Evolutionary conservation across 2,797 vertebrate genomes (phyloP).

Genomic region (Danio jaintianensis): DNA sequence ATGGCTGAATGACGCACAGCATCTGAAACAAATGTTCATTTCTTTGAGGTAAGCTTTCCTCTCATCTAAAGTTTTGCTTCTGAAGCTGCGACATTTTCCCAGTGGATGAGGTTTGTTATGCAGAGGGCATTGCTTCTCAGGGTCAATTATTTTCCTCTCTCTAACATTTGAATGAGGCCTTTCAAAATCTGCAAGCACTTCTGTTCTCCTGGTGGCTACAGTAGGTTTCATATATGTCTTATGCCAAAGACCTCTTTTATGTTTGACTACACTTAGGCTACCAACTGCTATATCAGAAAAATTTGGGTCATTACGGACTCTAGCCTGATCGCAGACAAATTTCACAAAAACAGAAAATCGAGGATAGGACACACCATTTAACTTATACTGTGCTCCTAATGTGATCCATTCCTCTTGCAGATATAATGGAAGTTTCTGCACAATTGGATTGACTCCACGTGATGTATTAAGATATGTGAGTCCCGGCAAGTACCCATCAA

Average conservation of each 20-base stretch:
- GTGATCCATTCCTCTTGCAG: background rate
- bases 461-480: background rate
- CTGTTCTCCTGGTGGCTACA: background rate
- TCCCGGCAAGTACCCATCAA: background rate
- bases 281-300: background rate
- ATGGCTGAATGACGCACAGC: background rate
- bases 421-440: background rate
- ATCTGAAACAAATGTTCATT: background rate
- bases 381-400: background rate
- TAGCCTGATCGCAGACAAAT: slow-evolving; percentile 8
- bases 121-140: no score
- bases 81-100: background rate
- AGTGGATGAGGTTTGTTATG: slow-evolving; percentile 6
- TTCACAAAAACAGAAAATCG: slow-evolving; percentile 5
- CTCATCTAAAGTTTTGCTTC: background rate
- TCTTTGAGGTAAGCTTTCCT: background rate
- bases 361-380: background rate
- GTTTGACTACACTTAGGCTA: background rate
- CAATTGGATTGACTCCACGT: background rate
- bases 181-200: background rate
- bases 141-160: background rate
- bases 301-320: background rate
- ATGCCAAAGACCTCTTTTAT: background rate
- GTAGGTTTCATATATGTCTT: background rate
- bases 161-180: background rate